Percentiles rank a stretch among this genome's conserved stretches.
Evolutionary conservation across 1,140 invertebrate species (phyloP).

Genomic region (Danaus plexippus): DNA sequence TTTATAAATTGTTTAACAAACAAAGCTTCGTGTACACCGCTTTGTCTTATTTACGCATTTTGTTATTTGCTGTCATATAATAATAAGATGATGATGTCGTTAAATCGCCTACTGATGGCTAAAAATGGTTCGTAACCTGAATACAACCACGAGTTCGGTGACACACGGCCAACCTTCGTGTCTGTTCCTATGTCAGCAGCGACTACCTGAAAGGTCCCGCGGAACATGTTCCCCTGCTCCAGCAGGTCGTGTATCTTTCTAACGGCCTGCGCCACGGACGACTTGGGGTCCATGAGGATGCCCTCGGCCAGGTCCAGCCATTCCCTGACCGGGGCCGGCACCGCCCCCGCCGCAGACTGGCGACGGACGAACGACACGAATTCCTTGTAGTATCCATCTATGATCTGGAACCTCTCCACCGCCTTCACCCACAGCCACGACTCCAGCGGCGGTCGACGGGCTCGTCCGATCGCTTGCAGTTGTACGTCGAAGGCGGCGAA

Average conservation of each 20-base stretch:
- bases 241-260: constrained; percentile 70
- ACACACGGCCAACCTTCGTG: too few relatives aligned
- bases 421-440: constrained; percentile 74
- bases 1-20: constrained; percentile 10
- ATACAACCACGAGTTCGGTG: too few relatives aligned
- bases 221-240: constrained; percentile 75
- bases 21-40: constrained; percentile 12
- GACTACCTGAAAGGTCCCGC: constrained; percentile 75
- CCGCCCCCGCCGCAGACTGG: constrained; percentile 58
- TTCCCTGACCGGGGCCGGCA: constrained; percentile 67
- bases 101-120: constrained; percentile 1
- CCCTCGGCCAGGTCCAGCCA: constrained; percentile 76
- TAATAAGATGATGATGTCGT: constrained; percentile 5
- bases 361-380: constrained; percentile 74
- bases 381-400: constrained; percentile 74
- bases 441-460: constrained; percentile 51
- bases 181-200: not conserved
- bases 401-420: constrained; percentile 66
- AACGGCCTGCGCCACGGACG: constrained; percentile 67
- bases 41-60: constrained; percentile 16
- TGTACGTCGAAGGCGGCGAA: constrained; percentile 72
- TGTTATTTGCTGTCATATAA: constrained; percentile 12
- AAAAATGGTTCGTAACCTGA: not conserved
- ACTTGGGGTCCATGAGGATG: constrained; percentile 73
- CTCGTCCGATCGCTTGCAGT: constrained; percentile 49